Evolutionary conservation across 2,113 vertebrate genomes (phyloP), one percentile per base, ranked within the genome.

Genomic region (Otus sunia): DNA sequence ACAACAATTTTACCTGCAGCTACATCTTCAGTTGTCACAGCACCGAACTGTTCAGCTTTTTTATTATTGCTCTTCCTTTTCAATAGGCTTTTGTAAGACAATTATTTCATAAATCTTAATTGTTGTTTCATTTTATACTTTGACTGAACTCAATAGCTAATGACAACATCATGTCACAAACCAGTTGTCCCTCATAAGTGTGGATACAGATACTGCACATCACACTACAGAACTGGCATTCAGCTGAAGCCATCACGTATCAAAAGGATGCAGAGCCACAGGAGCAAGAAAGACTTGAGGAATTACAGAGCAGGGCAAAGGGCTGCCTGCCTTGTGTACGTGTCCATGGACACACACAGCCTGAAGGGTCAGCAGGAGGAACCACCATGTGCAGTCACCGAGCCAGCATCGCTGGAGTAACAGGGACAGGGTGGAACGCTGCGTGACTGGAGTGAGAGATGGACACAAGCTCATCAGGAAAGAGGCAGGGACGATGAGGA

Each of bases 1-100:
- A 59, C 88, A 32, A 73, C n/a, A 78, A 81, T 92, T 95, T 90
- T 83, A 97, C 95, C 89, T 94, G 93, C 50, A 91, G 82, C 60
- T 92, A 71, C 81, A 29, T 56, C 88, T 85, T 58, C 88, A 68
- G 71, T 60, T 82, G 83, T 74, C 69, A 27, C 36, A 87, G 59
- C 52, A 90, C 39, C 43, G 41, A 64, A 56, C 23, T 60, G 18
- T 64, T 72, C 81, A 79, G 81, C 45, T 71, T 93, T 95, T 96
- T 53, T 22, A 25, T 79, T 59, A 26, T 17, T 18, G 25, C 53
- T 84, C 53, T 55, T 81, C 55, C 37, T 88, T 93, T 96, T 78
- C 90, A 89, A 39, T 7, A 9, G 79, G 23, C 52, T 94, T 82
- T 84, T 67, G 36, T 45, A 66, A 90, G 63, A 17, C 71, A 74